Percentiles rank a stretch among this genome's conserved stretches.
Conservation (phyloP, 1,140 invertebrate species). For the Pogonognathellus flavescens region DNA sequence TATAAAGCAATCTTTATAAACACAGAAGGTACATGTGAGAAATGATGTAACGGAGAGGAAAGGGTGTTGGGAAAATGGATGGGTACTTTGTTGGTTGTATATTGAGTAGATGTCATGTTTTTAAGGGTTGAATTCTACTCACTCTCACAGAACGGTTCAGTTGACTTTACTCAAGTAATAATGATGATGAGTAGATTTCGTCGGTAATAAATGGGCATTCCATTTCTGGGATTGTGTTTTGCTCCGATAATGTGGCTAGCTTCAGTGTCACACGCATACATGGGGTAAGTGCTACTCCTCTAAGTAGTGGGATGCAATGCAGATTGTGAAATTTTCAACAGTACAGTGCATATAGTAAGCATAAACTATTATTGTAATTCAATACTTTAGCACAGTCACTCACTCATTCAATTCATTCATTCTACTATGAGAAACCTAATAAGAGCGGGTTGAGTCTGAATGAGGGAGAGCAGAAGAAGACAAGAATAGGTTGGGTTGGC, state of each 20-base stretch:
- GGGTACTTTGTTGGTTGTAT: not conserved
- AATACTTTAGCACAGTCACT: conserved; percentile 46
- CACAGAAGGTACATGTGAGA: not conserved
- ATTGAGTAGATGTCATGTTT: not conserved
- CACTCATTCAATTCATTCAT: conserved; percentile 49
- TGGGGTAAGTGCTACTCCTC: not conserved
- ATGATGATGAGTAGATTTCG: conserved; percentile 41
- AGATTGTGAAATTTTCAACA: not conserved
- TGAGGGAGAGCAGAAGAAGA: conserved; percentile 28
- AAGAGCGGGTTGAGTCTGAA: conserved; percentile 28
- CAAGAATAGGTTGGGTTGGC: conserved; percentile 32
- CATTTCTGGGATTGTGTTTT: not conserved
- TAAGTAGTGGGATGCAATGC: not conserved
- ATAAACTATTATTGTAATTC: conserved; percentile 49
- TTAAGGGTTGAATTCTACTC: not conserved
- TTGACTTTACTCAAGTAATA: conserved; percentile 41
- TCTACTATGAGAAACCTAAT: conserved; percentile 34
- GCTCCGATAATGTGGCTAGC: conserved; percentile 4
- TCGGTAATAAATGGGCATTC: conserved; percentile 33
- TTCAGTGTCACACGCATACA: conserved; percentile 15
- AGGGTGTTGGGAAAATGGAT: not conserved
- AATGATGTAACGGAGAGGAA: not conserved
- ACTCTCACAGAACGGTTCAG: conserved; percentile 1
- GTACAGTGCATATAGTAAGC: not conserved
- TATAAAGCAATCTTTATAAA: conserved; percentile 15